A percentile compares a stretch with the other conserved stretches of the same genome.
Conservation (phyloP, 2,113 vertebrate genomes). For the Halcyon malimbica region DNA sequence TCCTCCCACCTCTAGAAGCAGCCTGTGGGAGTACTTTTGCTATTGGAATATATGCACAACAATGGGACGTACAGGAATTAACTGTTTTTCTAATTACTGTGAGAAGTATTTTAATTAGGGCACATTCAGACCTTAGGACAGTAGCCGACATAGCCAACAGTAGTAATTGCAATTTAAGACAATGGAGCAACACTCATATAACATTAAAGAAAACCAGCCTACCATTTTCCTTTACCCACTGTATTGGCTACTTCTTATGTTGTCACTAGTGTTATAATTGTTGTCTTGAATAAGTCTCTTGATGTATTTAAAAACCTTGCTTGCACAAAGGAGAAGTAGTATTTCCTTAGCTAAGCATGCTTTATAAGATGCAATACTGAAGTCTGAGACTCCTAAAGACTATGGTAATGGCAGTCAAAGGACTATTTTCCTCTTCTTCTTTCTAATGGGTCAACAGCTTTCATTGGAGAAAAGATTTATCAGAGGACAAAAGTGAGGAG, state of each 20-base stretch:
- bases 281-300: background rate
- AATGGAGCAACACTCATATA: background rate
- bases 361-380: background rate
- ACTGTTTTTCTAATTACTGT: background rate
- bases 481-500: background rate
- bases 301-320: background rate
- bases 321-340: background rate
- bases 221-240: background rate
- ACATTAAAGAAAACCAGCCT: background rate
- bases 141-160: background rate
- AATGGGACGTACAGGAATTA: background rate
- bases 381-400: background rate
- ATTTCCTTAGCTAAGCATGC: background rate
- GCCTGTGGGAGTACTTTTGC: background rate
- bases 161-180: background rate
- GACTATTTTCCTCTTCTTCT: background rate
- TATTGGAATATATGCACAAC: background rate
- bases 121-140: background rate
- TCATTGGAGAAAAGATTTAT: background rate
- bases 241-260: background rate
- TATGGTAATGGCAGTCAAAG: background rate
- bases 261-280: background rate
- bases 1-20: background rate
- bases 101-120: background rate
- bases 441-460: background rate